phyloP scores from a whole-genome alignment of 2,888 invertebrate species.

The Nymphalis polychloros region DNA sequence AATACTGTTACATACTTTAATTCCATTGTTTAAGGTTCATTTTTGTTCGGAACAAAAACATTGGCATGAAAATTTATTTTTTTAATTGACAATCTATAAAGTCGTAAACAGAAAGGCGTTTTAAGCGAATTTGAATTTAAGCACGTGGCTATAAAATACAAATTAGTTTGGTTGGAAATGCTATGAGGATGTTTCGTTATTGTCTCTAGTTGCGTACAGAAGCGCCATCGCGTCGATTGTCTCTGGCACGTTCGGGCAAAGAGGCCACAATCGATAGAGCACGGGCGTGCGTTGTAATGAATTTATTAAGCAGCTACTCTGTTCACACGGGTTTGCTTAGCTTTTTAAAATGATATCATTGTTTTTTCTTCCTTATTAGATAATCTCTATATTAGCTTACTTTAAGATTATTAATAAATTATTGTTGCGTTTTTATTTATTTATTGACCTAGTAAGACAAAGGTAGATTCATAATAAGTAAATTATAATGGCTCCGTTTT shows the following conservation, averaged over 20 bases:
- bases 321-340: conserved; percentile 49
- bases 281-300: conserved; percentile 80
- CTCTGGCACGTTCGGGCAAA: conserved; percentile 78
- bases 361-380: conserved; percentile 29
- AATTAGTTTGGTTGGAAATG: conserved; percentile 33
- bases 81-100: conserved; percentile 48
- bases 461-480: too few species aligned
- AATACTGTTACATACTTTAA: conserved; percentile 34
- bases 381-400: not conserved
- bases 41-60: conserved; percentile 48
- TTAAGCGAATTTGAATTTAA: conserved; percentile 44
- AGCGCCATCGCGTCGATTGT: conserved; percentile 79
- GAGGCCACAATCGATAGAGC: conserved; percentile 81
- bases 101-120: conserved; percentile 39
- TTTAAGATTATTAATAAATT: too few species aligned
- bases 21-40: conserved; percentile 47
- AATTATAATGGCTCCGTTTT: too few species aligned
- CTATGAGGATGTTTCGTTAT: conserved; percentile 46
- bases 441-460: too few species aligned
- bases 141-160: conserved; percentile 21
- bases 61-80: conserved; percentile 68
- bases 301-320: conserved; percentile 74
- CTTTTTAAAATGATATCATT: conserved; percentile 8
- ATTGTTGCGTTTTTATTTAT: too few species aligned
- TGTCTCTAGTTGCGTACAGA: conserved; percentile 68